Conservation (phyloP, 2,113 vertebrate genomes). For the Callionymus lyra region DNA sequence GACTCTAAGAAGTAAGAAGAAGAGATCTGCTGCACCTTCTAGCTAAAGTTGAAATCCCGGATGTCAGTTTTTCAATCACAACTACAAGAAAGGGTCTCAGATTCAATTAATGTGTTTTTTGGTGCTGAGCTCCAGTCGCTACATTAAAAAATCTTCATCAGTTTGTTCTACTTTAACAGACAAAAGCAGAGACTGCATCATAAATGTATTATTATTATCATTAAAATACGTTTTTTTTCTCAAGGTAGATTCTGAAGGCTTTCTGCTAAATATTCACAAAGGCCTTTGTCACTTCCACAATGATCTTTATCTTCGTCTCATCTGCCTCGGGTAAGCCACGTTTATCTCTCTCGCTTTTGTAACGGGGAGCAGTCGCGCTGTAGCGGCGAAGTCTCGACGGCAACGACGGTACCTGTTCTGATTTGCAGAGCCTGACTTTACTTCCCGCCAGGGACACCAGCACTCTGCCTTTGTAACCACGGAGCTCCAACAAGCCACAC, state of each 20-base stretch:
- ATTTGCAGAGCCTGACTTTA: conserved; percentile 91
- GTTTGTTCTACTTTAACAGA: too few species aligned
- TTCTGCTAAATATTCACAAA: conserved; percentile 18
- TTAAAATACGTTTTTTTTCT: conserved; percentile 22
- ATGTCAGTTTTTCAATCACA: too few species aligned
- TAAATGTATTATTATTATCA: conserved; percentile 14
- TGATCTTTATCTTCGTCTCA: conserved; percentile 9
- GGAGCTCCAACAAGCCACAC: conserved; percentile 82
- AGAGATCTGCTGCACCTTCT: too few species aligned
- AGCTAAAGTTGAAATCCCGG: too few species aligned
- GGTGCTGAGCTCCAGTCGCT: too few species aligned
- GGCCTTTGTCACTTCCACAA: conserved; percentile 11
- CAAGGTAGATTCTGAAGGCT: conserved; percentile 6
- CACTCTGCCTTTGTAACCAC: conserved; percentile 89
- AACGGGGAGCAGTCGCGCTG: conserved; percentile 48
- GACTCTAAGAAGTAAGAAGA: too few species aligned
- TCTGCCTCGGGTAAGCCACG: conserved; percentile 20
- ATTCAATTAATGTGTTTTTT: too few species aligned
- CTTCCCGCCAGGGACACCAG: conserved; percentile 80
- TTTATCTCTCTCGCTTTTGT: conserved; percentile 29
- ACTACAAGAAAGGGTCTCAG: too few species aligned
- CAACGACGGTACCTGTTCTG: conserved; percentile 79
- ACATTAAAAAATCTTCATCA: too few species aligned
- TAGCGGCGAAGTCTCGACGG: conserved; percentile 43
- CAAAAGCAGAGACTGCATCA: too few species aligned